A percentile compares a stretch with the other conserved stretches of the same genome.
These are phyloP conservation scores for Tetragnatha versicolor DNA, from an alignment of 1,140 invertebrate species.

Conservation along the genomic window DNA sequence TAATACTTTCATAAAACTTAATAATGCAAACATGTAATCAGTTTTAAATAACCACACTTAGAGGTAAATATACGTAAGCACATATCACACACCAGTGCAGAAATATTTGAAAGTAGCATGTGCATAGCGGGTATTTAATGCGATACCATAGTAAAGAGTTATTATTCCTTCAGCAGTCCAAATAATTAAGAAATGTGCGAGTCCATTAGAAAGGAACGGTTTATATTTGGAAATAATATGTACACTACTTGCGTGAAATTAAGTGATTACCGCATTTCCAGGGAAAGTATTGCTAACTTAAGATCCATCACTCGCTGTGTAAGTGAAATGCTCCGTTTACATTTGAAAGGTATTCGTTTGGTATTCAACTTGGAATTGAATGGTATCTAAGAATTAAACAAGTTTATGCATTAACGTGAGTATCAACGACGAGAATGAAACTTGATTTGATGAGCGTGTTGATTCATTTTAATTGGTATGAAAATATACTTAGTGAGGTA, in stretches of 20 bases:
- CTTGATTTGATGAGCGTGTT: too few relatives aligned
- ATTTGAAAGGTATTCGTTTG: too few relatives aligned
- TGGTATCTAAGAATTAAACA: too few relatives aligned
- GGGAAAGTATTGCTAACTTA: constrained; percentile 5
- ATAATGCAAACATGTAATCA: neutral
- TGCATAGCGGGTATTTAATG: neutral
- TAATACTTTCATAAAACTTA: neutral
- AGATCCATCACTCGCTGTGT: neutral
- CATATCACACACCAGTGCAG: neutral
- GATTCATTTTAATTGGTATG: too few relatives aligned
- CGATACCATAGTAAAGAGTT: neutral
- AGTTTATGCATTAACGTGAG: too few relatives aligned
- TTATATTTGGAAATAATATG: too few relatives aligned
- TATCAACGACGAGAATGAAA: too few relatives aligned
- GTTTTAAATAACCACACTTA: neutral
- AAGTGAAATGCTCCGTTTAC: neutral
- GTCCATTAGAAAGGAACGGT: constrained; percentile 15
- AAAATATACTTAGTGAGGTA: too few relatives aligned
- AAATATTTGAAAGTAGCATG: neutral
- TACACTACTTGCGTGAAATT: neutral
- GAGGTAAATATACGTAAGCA: too few relatives aligned
- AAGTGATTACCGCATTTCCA: neutral
- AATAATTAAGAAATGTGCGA: constrained; percentile 31
- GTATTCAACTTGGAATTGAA: too few relatives aligned
- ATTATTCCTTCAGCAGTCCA: neutral